These are phyloP conservation scores for Iselma pallidipennis DNA, from an alignment of 2,888 invertebrate species.

Conservation along the genomic window DNA sequence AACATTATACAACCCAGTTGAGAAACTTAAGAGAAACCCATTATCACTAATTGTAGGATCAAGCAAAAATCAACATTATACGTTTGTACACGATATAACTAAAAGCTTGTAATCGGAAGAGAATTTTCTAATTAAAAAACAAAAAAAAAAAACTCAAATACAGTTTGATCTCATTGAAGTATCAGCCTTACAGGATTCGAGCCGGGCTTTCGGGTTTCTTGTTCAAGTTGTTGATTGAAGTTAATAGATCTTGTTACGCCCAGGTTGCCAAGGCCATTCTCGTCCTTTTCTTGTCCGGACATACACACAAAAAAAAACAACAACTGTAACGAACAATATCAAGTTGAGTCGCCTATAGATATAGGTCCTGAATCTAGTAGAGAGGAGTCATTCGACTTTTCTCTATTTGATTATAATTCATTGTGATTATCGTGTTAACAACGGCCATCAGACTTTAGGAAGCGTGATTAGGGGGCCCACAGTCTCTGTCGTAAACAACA, in stretches of 20 bases:
- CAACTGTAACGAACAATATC: conserved; percentile 2
- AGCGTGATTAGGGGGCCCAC: conserved; percentile 34
- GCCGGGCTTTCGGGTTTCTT: not conserved
- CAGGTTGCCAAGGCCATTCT: conserved; percentile 8
- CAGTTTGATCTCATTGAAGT: conserved; percentile 32
- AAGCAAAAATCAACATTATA: too few relatives aligned
- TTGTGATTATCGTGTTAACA: conserved; percentile 45
- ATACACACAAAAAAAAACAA: not conserved
- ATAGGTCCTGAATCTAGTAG: conserved; percentile 11
- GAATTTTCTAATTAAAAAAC: too few relatives aligned
- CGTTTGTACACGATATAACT: too few relatives aligned
- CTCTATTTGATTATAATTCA: conserved; percentile 42
- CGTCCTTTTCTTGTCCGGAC: not conserved
- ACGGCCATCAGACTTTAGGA: conserved; percentile 36
- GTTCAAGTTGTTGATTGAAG: conserved; percentile 14
- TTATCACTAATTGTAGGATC: too few relatives aligned
- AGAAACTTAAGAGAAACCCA: too few relatives aligned
- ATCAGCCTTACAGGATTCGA: not conserved
- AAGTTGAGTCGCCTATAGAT: conserved; percentile 9
- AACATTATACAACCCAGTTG: too few relatives aligned
- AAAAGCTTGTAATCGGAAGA: too few relatives aligned
- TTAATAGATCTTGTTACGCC: conserved; percentile 20
- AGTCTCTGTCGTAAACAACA: conserved; percentile 14
- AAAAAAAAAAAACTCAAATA: conserved; percentile 14
- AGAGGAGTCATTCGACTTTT: conserved; percentile 26